Conservation (phyloP, 2,797 vertebrate genomes). For the Xiphophorus birchmanni region DNA sequence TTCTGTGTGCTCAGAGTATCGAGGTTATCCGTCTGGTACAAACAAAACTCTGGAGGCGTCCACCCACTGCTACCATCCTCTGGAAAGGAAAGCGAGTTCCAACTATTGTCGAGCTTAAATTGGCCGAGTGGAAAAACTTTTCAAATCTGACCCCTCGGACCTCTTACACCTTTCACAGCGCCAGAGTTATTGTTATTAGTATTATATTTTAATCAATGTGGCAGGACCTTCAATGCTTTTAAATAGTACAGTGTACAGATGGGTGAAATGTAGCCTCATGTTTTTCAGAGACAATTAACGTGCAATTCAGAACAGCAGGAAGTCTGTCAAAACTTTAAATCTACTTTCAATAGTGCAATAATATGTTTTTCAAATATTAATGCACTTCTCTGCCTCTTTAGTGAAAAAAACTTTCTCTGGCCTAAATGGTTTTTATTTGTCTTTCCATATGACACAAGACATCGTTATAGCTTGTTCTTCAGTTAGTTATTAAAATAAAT, state of each 20-base stretch:
- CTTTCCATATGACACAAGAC: neutral
- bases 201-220: conserved; percentile 21
- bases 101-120: conserved; percentile 20
- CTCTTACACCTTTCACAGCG: conserved; percentile 25
- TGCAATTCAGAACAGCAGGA: neutral
- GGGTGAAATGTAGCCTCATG: neutral
- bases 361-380: neutral
- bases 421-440: neutral
- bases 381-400: neutral
- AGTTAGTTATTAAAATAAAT: neutral
- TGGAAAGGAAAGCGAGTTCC: conserved; percentile 48
- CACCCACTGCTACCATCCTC: conserved; percentile 57
- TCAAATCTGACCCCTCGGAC: conserved; percentile 39
- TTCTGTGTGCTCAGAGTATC: conserved; percentile 46
- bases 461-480: neutral
- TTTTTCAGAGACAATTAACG: neutral
- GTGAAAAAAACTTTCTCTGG: neutral
- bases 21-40: conserved; percentile 53
- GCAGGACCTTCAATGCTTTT: conserved; percentile 19
- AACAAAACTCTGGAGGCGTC: conserved; percentile 53
- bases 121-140: conserved; percentile 29
- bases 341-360: neutral
- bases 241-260: neutral
- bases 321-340: neutral
- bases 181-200: conserved; percentile 4